Conservation (phyloP, 1,140 invertebrate genomes). For the Drosophila nasuta region DNA sequence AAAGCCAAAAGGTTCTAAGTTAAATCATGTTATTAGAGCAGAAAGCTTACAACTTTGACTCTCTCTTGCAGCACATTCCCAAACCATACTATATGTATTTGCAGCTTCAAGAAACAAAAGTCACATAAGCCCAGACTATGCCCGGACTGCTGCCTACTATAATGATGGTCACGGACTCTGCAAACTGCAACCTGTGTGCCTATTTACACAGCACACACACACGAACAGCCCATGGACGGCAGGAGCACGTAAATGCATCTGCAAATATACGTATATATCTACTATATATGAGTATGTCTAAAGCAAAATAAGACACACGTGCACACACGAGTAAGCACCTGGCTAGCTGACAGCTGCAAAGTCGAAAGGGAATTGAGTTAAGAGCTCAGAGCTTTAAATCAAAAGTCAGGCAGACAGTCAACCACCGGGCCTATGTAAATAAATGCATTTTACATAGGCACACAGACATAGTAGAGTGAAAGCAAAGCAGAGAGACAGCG, state of each 20-base stretch:
- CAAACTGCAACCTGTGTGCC: slow-evolving; percentile 50
- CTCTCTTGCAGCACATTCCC: neutral
- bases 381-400: slow-evolving; percentile 77
- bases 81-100: slow-evolving; percentile 39
- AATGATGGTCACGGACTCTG: slow-evolving; percentile 44
- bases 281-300: slow-evolving; percentile 4
- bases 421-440: slow-evolving; percentile 74
- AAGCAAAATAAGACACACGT: slow-evolving; percentile 11
- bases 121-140: slow-evolving; percentile 42
- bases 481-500: slow-evolving; percentile 34
- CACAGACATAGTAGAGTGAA: slow-evolving; percentile 34
- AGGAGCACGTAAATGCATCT: slow-evolving; percentile 73
- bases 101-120: slow-evolving; percentile 55
- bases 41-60: neutral
- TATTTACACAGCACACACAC: slow-evolving; percentile 60
- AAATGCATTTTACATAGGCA: slow-evolving; percentile 76
- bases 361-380: slow-evolving; percentile 74
- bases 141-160: neutral
- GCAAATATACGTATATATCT: slow-evolving; percentile 63
- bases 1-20: neutral
- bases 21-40: slow-evolving; percentile 37
- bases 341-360: slow-evolving; percentile 61
- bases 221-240: neutral
- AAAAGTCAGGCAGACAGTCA: slow-evolving; percentile 62
- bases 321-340: slow-evolving; percentile 48